These are phyloP conservation scores for Agelas oroides DNA, from an alignment of 37 sponge, comb jelly and placozoan species.

Conservation along the genomic window DNA sequence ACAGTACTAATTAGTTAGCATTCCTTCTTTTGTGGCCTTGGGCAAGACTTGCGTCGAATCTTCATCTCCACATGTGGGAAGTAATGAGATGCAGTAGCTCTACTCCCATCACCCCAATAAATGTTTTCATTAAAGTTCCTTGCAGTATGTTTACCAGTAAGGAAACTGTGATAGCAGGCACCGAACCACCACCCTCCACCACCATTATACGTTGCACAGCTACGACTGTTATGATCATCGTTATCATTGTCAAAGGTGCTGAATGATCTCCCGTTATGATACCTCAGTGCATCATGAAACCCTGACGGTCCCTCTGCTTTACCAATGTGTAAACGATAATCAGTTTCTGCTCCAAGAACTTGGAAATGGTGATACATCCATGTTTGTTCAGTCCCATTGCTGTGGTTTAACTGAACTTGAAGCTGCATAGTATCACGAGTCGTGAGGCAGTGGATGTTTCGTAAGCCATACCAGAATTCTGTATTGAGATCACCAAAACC, in stretches of 20 bases:
- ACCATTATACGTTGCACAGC: background rate
- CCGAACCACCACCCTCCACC: constrained; percentile 26
- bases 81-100: no score
- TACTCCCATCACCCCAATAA: no score
- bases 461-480: constrained; percentile 48
- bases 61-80: no score
- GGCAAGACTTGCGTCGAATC: no score
- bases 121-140: no score
- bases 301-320: background rate
- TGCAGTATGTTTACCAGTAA: no score
- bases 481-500: constrained; percentile 34
- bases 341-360: constrained; percentile 21
- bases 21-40: no score
- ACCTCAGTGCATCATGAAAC: background rate
- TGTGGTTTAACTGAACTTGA: background rate
- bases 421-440: background rate
- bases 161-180: background rate
- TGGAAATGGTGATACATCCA: constrained; percentile 15
- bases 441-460: constrained; percentile 42
- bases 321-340: constrained; percentile 4
- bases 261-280: constrained; percentile 10
- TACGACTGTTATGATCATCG: background rate
- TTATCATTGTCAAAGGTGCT: constrained; percentile 18
- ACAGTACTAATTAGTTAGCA: no score
- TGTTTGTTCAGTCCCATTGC: background rate